A percentile compares a stretch with the other conserved stretches of the same genome.
Evolutionary conservation across 2,113 vertebrate species (phyloP).

Genomic region (Pyrgilauda ruficollis): DNA sequence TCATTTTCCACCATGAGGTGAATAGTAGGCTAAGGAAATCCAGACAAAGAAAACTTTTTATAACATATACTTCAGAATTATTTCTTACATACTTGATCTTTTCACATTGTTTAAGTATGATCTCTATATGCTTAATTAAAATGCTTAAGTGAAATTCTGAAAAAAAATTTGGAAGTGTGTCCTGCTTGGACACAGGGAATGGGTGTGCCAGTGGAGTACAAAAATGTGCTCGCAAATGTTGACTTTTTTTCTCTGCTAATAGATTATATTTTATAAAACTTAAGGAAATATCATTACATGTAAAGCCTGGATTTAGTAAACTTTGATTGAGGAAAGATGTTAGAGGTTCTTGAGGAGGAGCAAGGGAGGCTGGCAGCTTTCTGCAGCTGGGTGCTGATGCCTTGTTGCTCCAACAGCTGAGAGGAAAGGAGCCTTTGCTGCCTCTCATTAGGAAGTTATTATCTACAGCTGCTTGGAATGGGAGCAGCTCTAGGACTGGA

Average conservation of each 20-base stretch:
- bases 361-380: background rate
- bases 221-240: background rate
- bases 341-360: background rate
- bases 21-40: background rate
- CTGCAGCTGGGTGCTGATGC: accelerated
- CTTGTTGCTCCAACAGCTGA: background rate
- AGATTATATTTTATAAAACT: background rate
- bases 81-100: background rate
- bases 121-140: background rate
- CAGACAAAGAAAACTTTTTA: background rate
- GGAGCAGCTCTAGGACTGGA: background rate
- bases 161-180: background rate
- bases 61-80: background rate
- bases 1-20: background rate
- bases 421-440: background rate
- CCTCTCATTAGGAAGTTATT: background rate
- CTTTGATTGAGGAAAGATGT: background rate
- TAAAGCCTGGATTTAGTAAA: background rate
- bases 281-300: background rate
- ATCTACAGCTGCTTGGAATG: background rate
- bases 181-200: accelerated
- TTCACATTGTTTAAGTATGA: background rate
- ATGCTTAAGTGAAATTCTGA: background rate
- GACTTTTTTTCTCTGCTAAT: background rate
- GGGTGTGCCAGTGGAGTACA: background rate